Base-by-base conservation (phyloP, 2,113 vertebrate genomes). In the Thamnaconus septentrionalis region DNA sequence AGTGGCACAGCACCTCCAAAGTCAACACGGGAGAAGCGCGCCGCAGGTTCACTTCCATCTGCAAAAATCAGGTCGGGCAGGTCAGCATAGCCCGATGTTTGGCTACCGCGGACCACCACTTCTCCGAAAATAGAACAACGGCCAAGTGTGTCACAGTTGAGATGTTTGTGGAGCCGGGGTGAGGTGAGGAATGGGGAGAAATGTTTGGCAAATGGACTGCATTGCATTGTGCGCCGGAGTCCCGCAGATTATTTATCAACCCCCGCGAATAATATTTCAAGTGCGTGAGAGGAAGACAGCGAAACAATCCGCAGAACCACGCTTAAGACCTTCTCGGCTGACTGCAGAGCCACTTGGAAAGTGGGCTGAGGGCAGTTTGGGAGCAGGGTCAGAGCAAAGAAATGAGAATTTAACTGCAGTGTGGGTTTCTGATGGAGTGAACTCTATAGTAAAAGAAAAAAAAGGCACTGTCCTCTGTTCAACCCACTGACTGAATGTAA, bases 41-140 rank as follows among this genome's bases (percentile, higher is more conserved):
- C 69, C 67, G 58, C 53, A 45, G 73, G 56, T 85, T 86, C 75
- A 70, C 56, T 61, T 85, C 70, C 55, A 66, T 75, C 49, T 53
- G 5, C 56, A 62, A 53, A 73, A 62, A 72, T 54, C 31, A 4
- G 59, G 40, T 53, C 18, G 12, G 68, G 61, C 63, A 59, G 76
- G 77, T 84, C 75, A 75, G 55, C 50, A 58, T 41, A 70, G 52
- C 48, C 48, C 72, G 48, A 63, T 69, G 61, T 65, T 78, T 59
- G 72, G 64, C 70, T 18, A 64, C 45, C 49, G 42, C 42, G 44
- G 48, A 44, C n/a, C 2, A 73, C 64, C 60, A 31, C 75, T 59
- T 75, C 65, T 79, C 68, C 70, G 47, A 75, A 82, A 74, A 80
- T 64, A 77, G 54, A 44, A 7, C 3, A 8, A 31, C 10, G 8